phyloP scores from a whole-genome alignment of 1,140 invertebrate species.

The Telenomus remus region DNA sequence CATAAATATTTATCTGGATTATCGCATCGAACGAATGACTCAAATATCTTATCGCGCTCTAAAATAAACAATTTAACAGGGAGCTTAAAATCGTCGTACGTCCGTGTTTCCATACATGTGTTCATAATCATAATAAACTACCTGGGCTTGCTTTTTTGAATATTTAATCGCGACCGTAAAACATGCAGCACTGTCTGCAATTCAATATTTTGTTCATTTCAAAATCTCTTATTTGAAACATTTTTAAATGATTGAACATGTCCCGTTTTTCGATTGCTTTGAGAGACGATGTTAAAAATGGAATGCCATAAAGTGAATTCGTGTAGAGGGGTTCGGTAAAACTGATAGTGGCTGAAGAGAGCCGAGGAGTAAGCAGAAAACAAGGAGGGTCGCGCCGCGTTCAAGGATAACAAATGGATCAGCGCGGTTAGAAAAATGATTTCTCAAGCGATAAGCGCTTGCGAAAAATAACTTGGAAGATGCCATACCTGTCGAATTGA shows the following conservation, averaged over 20 bases:
- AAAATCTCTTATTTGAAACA: too few relatives aligned
- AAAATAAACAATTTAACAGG: constrained; percentile 38
- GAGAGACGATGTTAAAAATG: constrained; percentile 18
- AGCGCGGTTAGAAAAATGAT: constrained; percentile 35
- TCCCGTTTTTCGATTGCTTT: too few relatives aligned
- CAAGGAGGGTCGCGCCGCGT: neutral
- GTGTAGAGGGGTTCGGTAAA: neutral
- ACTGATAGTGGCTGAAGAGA: neutral
- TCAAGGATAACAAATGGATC: constrained; percentile 38
- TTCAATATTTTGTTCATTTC: too few relatives aligned
- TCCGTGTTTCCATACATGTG: neutral
- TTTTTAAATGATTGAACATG: too few relatives aligned
- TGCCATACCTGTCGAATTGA: constrained; percentile 43
- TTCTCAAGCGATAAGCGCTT: constrained; percentile 42
- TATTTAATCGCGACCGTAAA: too few relatives aligned
- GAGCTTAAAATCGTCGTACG: neutral
- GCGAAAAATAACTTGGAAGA: constrained; percentile 34
- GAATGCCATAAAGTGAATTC: constrained; percentile 31
- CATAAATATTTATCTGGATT: constrained; percentile 55
- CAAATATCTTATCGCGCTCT: constrained; percentile 37
- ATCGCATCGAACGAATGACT: constrained; percentile 42
- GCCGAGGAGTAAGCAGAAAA: neutral
- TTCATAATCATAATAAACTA: neutral
- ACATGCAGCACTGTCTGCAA: too few relatives aligned
- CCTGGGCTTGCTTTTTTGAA: too few relatives aligned